Base-by-base conservation (phyloP, 2,888 invertebrate genomes). In the Dendrolimus houi region DNA sequence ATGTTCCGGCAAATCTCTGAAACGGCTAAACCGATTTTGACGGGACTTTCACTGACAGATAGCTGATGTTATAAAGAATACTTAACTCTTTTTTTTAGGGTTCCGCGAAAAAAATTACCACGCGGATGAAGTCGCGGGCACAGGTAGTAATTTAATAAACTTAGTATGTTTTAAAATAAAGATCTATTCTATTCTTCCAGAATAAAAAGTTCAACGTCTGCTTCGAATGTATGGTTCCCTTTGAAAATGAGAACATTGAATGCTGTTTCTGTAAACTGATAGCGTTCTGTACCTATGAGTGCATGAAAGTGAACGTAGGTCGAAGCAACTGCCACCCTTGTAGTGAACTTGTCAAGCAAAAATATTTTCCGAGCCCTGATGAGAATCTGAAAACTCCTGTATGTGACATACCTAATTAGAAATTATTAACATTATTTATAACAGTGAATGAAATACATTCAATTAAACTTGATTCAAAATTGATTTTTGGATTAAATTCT, bases 181-280 rank as follows among this genome's bases (percentile, higher is more conserved):
- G 3, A 29, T 29, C 29, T 3, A 29, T 29, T 29, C 29, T 29
- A 29, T 54, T 53, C 10, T 67, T 71, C 56, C 67, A 88, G 88
- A 65, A 64, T 3, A 67, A 68, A 12, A 86, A 83, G 61, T 88
- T 79, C 64, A 71, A 83, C 41, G 71, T 89, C 2, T 89, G 89
- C 64, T 88, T 86, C 62, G 89, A 89, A 70, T 89, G 89, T 62
- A 70, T 71, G 0, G 56, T 82, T 41, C 86, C 85, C 6, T 64
- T 85, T 13, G 58, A 60, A 9, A 70, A 75, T 42, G 61, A 60
- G 2, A 78, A 69, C 54, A 74, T 87, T 14, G 29, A 57, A 7
- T 88, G 88, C 60, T 55, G 56, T 0, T 70, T 66, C 13, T 88
- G 88, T 62, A 75, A 81, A 41, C 62, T 81, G 8, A 66, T 88